phyloP scores from a whole-genome alignment of 2,888 invertebrate species.

The Camptogramma bilineatum region DNA sequence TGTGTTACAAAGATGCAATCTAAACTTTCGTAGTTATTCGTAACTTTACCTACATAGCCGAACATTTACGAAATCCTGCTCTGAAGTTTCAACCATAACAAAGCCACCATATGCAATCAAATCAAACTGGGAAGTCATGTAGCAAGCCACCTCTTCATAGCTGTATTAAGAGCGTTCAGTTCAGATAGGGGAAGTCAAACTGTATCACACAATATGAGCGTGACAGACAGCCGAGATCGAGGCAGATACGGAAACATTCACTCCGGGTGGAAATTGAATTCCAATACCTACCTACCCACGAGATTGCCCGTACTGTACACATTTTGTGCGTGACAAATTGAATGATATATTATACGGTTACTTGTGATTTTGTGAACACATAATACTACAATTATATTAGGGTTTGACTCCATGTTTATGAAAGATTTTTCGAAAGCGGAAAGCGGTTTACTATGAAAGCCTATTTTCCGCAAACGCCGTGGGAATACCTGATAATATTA shows the following conservation, averaged over 20 bases:
- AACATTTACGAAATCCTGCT: neutral
- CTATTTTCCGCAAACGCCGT: conserved; percentile 43
- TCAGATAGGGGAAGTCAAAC: conserved; percentile 42
- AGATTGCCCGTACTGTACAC: conserved; percentile 21
- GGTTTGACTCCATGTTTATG: conserved; percentile 38
- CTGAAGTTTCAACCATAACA: conserved; percentile 4
- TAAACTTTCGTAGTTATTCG: neutral
- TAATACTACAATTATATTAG: conserved; percentile 44
- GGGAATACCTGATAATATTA: conserved; percentile 47
- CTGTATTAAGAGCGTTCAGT: conserved; percentile 39
- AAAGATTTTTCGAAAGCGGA: conserved; percentile 46
- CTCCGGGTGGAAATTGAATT: conserved; percentile 56
- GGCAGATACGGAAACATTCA: conserved; percentile 51
- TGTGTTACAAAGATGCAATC: neutral
- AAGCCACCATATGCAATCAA: conserved; percentile 18
- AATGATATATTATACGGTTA: conserved; percentile 51
- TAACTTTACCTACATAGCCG: neutral
- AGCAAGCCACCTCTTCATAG: conserved; percentile 20
- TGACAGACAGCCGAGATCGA: conserved; percentile 55
- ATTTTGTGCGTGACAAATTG: conserved; percentile 51
- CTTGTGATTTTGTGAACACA: conserved; percentile 45
- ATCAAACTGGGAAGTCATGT: conserved; percentile 22
- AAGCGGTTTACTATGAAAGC: conserved; percentile 43
- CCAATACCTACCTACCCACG: conserved; percentile 47
- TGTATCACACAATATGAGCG: conserved; percentile 52